phyloP scores from a whole-genome alignment of 1,140 invertebrate species.

The Coelopa frigida region DNA sequence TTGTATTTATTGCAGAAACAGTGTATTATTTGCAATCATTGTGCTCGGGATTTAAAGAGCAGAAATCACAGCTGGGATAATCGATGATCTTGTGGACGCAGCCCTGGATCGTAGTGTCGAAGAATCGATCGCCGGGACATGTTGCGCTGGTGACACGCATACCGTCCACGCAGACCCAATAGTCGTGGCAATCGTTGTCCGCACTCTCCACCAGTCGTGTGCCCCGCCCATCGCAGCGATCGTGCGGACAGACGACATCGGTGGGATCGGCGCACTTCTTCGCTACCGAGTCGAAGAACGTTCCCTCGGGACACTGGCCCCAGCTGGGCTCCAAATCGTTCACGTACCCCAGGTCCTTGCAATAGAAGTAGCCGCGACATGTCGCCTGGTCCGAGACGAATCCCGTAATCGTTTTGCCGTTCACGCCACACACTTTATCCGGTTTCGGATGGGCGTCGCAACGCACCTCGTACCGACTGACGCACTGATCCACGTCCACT shows the following conservation, averaged over 20 bases:
- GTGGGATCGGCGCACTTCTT: constrained; percentile 18
- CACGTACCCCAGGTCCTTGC: constrained; percentile 15
- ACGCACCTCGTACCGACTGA: constrained; percentile 10
- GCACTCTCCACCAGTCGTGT: constrained; percentile 26
- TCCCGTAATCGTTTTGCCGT: constrained; percentile 5
- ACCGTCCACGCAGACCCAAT: constrained; percentile 22
- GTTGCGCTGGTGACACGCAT: constrained; percentile 14
- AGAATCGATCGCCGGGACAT: constrained; percentile 30
- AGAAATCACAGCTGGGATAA: constrained; percentile 31
- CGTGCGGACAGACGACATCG: constrained; percentile 23
- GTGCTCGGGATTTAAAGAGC: too few species aligned
- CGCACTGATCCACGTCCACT: constrained; percentile 19
- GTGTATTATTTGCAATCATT: too few species aligned
- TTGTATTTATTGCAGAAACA: too few species aligned
- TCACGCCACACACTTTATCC: constrained; percentile 1
- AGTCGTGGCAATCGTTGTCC: constrained; percentile 32
- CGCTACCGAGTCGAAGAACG: constrained; percentile 20
- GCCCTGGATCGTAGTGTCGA: constrained; percentile 23
- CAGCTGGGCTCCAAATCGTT: constrained; percentile 24
- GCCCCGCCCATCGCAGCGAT: constrained; percentile 38
- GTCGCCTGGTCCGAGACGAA: constrained; percentile 22
- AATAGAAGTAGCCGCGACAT: constrained; percentile 36
- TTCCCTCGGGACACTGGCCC: constrained; percentile 26
- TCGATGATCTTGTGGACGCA: constrained; percentile 26
- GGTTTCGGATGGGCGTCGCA: constrained; percentile 23